phyloP scores from a whole-genome alignment of 35 echinoderm and acorn worm species.

The Apostichopus parvimensis region DNA sequence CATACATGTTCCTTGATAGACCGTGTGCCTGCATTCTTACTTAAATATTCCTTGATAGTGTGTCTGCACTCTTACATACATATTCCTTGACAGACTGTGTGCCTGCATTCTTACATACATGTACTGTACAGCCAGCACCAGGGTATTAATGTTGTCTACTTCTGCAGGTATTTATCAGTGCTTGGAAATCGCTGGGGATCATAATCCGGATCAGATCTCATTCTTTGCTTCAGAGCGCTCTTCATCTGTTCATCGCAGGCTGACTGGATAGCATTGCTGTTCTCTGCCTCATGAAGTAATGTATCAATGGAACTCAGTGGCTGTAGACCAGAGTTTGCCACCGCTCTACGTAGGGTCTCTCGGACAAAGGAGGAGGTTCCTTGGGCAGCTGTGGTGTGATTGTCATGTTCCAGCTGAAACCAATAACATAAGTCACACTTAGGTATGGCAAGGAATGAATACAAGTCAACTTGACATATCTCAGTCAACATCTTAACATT shows the following conservation, averaged over 20 bases:
- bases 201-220: slow-evolving; percentile 71
- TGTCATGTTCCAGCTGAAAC: slow-evolving; percentile 76
- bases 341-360: slow-evolving; percentile 67
- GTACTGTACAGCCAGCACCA: no score
- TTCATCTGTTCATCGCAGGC: slow-evolving; percentile 89
- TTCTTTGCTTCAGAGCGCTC: slow-evolving; percentile 67
- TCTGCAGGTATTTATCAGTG: slow-evolving; percentile 82
- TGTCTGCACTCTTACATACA: no score
- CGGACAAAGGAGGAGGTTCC: slow-evolving; percentile 67
- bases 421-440: not conserved
- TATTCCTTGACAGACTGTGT: no score
- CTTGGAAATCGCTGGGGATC: slow-evolving; percentile 76
- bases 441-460: no score
- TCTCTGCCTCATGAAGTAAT: slow-evolving; percentile 56
- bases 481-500: no score
- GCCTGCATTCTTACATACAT: no score
- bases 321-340: slow-evolving; percentile 61
- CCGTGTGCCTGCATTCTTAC: no score
- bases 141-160: slow-evolving; percentile 8
- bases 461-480: no score
- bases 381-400: slow-evolving; percentile 43
- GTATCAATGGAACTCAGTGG: slow-evolving; percentile 62
- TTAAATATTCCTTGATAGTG: no score
- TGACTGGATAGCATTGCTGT: slow-evolving; percentile 51
- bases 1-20: no score